phyloP scores from a whole-genome alignment of 1,140 invertebrate genomes.

The Drosophila bifasciata region DNA sequence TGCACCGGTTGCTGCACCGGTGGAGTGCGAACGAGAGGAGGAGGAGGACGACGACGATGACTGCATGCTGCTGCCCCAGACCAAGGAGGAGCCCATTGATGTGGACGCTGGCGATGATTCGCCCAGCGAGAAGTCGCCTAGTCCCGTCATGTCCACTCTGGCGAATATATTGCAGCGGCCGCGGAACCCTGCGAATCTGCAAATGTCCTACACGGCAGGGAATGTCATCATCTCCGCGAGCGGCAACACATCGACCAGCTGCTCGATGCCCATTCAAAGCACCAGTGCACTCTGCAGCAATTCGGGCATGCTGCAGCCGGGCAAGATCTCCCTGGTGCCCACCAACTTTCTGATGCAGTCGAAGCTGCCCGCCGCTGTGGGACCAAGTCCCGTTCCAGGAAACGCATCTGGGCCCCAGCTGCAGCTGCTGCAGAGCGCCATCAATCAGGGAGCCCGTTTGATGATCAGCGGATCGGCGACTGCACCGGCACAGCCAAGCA shows the following conservation, averaged over 20 bases:
- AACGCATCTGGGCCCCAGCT: constrained; percentile 43
- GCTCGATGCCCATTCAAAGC: constrained; percentile 20
- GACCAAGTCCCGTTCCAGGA: constrained; percentile 35
- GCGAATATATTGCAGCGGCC: constrained; percentile 64
- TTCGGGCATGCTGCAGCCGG: constrained; percentile 44
- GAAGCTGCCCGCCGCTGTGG: constrained; percentile 43
- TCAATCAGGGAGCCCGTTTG: constrained; percentile 67
- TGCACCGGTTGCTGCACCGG: constrained; percentile 1
- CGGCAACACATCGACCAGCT: constrained; percentile 37
- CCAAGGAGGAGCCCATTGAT: constrained; percentile 82
- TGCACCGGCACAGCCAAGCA: constrained; percentile 45
- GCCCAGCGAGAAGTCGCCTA: constrained; percentile 22
- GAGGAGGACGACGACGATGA: constrained; percentile 72
- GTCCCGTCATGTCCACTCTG: constrained; percentile 51
- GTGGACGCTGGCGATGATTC: constrained; percentile 74
- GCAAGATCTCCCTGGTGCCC: constrained; percentile 79
- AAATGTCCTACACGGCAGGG: constrained; percentile 55
- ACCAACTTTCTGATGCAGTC: constrained; percentile 82
- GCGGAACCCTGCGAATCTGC: constrained; percentile 43
- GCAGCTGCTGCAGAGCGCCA: constrained; percentile 68
- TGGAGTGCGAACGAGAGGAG: constrained; percentile 32
- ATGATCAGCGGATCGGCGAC: constrained; percentile 62
- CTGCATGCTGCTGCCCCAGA: constrained; percentile 61
- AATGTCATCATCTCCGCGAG: constrained; percentile 68
- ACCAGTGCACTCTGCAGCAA: constrained; percentile 5